phyloP scores from a whole-genome alignment of 92 coral and sea anemone genomes.

The Umimayanthus kanabou region DNA sequence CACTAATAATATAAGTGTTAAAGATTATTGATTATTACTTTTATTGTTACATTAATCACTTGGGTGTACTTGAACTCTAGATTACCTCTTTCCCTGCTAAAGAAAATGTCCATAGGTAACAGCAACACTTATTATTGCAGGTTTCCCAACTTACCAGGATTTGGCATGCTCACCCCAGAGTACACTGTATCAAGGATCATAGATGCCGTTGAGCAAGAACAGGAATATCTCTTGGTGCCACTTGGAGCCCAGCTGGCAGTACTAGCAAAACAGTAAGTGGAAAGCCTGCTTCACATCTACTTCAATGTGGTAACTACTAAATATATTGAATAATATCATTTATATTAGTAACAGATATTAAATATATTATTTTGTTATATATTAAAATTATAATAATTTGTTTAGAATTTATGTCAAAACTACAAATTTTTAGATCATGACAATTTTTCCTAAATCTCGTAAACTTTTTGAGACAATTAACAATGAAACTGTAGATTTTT shows the following conservation, averaged over 20 bases:
- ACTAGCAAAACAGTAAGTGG: conserved; percentile 76
- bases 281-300: background rate
- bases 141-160: conserved; percentile 76
- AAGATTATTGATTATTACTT: too few species aligned
- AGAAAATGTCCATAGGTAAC: too few species aligned
- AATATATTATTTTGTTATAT: too few species aligned
- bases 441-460: too few species aligned
- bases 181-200: conserved; percentile 74
- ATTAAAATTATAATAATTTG: too few species aligned
- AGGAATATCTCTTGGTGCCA: conserved; percentile 60
- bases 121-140: conserved; percentile 23
- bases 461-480: too few species aligned
- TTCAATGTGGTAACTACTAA: background rate
- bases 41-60: background rate
- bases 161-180: conserved; percentile 70
- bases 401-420: too few species aligned
- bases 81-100: background rate
- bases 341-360: too few species aligned
- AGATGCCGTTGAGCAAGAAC: conserved; percentile 80
- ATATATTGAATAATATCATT: background rate
- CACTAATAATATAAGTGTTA: too few species aligned
- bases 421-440: too few species aligned
- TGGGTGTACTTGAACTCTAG: background rate
- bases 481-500: too few species aligned
- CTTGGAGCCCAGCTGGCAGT: conserved; percentile 59